A percentile compares a stretch with the other conserved stretches of the same genome.
phyloP scores from a whole-genome alignment of 1,140 invertebrate species.

The Drosophila rhopaloa region DNA sequence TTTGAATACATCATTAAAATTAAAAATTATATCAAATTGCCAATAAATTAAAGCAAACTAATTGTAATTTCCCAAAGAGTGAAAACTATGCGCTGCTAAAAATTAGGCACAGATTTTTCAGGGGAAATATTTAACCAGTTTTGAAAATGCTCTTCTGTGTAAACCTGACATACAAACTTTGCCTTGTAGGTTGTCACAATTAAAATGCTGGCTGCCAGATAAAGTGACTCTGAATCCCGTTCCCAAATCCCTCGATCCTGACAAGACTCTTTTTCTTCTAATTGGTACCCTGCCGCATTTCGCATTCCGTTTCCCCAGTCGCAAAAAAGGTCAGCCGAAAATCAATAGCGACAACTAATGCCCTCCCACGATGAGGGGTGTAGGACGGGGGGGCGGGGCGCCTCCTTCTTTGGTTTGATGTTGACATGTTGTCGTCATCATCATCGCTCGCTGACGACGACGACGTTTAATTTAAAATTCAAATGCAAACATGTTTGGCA shows the following conservation, averaged over 20 bases:
- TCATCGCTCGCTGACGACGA: slow-evolving; percentile 42
- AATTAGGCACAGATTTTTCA: no score
- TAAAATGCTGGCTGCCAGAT: slow-evolving; percentile 12
- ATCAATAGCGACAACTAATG: slow-evolving; percentile 63
- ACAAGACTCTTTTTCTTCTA: slow-evolving; percentile 19
- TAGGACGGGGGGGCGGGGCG: neutral
- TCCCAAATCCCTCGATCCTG: slow-evolving; percentile 35
- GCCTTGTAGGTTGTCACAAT: slow-evolving; percentile 4
- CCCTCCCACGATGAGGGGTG: slow-evolving; percentile 1
- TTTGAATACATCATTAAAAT: no score
- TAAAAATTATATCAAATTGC: no score
- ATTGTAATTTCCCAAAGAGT: no score
- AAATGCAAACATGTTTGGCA: slow-evolving; percentile 75
- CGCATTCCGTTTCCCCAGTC: slow-evolving; percentile 9
- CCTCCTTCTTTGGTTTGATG: slow-evolving; percentile 49
- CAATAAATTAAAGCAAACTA: no score
- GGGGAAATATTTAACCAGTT: no score
- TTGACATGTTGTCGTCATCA: slow-evolving; percentile 60
- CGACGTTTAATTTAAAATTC: slow-evolving; percentile 78
- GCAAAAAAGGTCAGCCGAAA: slow-evolving; percentile 65
- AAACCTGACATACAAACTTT: neutral
- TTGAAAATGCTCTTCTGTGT: neutral
- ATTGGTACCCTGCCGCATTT: slow-evolving; percentile 57
- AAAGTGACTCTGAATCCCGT: slow-evolving; percentile 24
- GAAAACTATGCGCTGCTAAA: no score